phyloP scores from a whole-genome alignment of 1,140 invertebrate species.

The Chymomyza costata region DNA sequence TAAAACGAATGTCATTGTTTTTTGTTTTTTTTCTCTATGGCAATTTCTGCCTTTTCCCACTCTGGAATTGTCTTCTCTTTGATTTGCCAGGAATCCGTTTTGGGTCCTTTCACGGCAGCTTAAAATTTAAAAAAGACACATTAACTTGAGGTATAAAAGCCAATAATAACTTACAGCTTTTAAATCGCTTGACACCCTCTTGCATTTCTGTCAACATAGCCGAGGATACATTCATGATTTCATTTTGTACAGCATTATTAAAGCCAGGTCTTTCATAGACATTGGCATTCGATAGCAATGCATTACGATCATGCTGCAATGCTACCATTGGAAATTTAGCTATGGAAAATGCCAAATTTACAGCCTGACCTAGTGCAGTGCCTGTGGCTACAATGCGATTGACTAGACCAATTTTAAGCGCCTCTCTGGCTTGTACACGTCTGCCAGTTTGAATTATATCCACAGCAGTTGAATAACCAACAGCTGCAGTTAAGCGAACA shows the following conservation, averaged over 20 bases:
- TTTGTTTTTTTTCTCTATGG: slow-evolving; percentile 31
- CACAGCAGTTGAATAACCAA: slow-evolving; percentile 89
- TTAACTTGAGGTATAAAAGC: neutral
- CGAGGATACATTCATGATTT: slow-evolving; percentile 79
- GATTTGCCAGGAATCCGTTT: slow-evolving; percentile 81
- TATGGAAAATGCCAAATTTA: slow-evolving; percentile 85
- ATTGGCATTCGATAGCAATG: slow-evolving; percentile 78
- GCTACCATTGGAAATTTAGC: slow-evolving; percentile 88
- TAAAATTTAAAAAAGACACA: neutral
- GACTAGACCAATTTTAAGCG: slow-evolving; percentile 85
- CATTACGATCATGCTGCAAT: slow-evolving; percentile 83
- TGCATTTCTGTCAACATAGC: slow-evolving; percentile 81
- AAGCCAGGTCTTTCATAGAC: slow-evolving; percentile 78
- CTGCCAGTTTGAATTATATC: slow-evolving; percentile 93
- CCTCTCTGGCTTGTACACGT: slow-evolving; percentile 84
- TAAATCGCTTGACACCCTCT: slow-evolving; percentile 84
- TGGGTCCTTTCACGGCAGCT: slow-evolving; percentile 86
- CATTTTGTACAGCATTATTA: slow-evolving; percentile 81
- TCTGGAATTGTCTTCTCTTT: slow-evolving; percentile 77
- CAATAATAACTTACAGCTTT: slow-evolving; percentile 71
- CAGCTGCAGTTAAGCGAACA: slow-evolving; percentile 83
- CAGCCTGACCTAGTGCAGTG: slow-evolving; percentile 86
- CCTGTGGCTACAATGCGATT: slow-evolving; percentile 87
- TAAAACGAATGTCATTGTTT: slow-evolving; percentile 17
- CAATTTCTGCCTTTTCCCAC: slow-evolving; percentile 77